A percentile compares a stretch with the other conserved stretches of the same genome.
Conservation (phyloP, 2,888 invertebrate species). For the Phengaris arion region DNA sequence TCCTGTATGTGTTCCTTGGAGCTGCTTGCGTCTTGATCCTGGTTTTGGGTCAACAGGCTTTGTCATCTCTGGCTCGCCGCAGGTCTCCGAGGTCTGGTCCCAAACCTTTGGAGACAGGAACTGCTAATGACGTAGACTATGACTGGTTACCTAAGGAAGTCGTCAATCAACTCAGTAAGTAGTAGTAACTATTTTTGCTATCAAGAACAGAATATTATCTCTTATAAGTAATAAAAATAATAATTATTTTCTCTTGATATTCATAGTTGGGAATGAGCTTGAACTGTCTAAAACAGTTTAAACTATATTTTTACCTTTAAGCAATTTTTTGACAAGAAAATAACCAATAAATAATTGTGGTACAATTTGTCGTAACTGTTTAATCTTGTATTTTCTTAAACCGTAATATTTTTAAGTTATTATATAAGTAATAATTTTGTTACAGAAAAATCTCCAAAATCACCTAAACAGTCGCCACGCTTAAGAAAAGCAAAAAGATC, state of each 20-base stretch:
- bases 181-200: background rate
- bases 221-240: too few species aligned
- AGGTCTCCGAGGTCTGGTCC: constrained; percentile 78
- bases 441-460: constrained; percentile 86
- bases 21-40: constrained; percentile 92
- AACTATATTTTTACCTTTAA: too few species aligned
- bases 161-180: constrained; percentile 90
- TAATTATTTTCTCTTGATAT: too few species aligned
- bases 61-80: constrained; percentile 90
- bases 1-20: constrained; percentile 96
- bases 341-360: too few species aligned
- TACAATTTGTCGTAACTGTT: too few species aligned
- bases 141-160: constrained; percentile 98
- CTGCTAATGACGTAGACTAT: constrained; percentile 95
- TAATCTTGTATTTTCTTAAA: too few species aligned
- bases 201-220: too few species aligned
- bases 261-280: too few species aligned
- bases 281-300: too few species aligned
- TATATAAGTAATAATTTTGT: constrained; percentile 43
- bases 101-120: constrained; percentile 92
- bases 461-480: constrained; percentile 85
- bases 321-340: too few species aligned
- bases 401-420: background rate
- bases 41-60: constrained; percentile 92
- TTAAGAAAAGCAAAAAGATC: constrained; percentile 88